These are phyloP conservation scores for Phaonia tiefii DNA, from an alignment of 2,888 invertebrate genomes.

Conservation along the genomic window DNA sequence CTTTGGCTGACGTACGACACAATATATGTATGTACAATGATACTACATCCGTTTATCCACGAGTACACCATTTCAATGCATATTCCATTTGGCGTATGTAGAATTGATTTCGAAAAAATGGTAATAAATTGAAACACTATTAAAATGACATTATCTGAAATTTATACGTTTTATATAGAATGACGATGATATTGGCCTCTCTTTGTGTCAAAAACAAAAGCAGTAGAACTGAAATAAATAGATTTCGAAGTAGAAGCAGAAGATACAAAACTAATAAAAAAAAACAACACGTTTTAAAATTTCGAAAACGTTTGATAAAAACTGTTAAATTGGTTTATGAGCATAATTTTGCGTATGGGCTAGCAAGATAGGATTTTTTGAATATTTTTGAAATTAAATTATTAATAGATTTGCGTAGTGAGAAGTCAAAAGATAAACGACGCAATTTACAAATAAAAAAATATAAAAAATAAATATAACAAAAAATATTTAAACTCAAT, in stretches of 20 bases:
- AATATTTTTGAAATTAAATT: no score
- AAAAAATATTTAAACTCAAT: no score
- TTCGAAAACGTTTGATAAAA: constrained; percentile 43
- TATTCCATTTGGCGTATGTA: constrained; percentile 13
- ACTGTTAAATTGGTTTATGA: constrained; percentile 43
- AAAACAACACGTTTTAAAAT: constrained; percentile 38
- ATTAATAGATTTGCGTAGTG: no score
- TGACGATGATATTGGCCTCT: not conserved
- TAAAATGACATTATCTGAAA: constrained; percentile 67
- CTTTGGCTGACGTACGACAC: not conserved
- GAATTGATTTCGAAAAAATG: constrained; percentile 36
- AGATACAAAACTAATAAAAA: no score
- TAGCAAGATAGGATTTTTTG: no score
- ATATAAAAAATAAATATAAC: no score
- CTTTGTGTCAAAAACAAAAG: not conserved
- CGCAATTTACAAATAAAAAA: no score
- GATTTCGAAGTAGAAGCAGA: not conserved
- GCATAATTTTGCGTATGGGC: no score
- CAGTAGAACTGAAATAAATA: constrained; percentile 58
- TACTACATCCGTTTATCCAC: constrained; percentile 6
- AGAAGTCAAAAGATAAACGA: no score
- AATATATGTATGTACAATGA: no score
- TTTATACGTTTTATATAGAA: constrained; percentile 51
- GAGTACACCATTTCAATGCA: not conserved
- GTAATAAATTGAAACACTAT: constrained; percentile 65